Evolutionary conservation across 2,113 vertebrate species (phyloP).

Genomic region (Microcebus lehilahytsara): DNA sequence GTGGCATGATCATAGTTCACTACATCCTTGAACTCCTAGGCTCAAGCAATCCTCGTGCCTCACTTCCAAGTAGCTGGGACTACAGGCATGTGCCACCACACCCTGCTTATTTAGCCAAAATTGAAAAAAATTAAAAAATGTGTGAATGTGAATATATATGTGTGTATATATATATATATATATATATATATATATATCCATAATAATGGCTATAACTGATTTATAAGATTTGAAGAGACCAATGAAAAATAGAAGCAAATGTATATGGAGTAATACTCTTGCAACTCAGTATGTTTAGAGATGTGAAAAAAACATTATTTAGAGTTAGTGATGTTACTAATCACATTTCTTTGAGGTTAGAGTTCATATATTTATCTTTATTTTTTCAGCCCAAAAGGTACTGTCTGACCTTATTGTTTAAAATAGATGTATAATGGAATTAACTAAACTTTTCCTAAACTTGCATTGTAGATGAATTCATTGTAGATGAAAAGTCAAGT

Average conservation of each 20-base stretch:
- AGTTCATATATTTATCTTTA: background rate
- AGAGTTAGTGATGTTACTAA: background rate
- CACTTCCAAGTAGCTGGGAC: too few relatives aligned
- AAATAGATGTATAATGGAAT: background rate
- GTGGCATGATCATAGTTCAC: too few relatives aligned
- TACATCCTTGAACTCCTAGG: too few relatives aligned
- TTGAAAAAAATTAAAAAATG: background rate
- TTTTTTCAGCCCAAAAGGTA: background rate
- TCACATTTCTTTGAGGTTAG: background rate
- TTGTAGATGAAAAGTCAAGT: background rate
- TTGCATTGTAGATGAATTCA: background rate
- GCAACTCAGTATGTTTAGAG: background rate
- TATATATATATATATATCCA: background rate
- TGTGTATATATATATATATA: too few relatives aligned
- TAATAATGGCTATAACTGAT: background rate
- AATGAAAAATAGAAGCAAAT: background rate
- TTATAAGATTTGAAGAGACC: background rate
- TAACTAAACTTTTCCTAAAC: background rate
- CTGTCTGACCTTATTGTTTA: background rate
- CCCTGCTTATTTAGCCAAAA: background rate
- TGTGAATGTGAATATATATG: background rate
- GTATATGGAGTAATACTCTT: background rate
- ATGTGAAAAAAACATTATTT: background rate
- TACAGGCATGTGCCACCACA: too few relatives aligned
- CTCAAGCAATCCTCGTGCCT: too few relatives aligned